Base-by-base conservation (phyloP, 2,888 invertebrate genomes). In the Hermaeophaga mercurialis region DNA sequence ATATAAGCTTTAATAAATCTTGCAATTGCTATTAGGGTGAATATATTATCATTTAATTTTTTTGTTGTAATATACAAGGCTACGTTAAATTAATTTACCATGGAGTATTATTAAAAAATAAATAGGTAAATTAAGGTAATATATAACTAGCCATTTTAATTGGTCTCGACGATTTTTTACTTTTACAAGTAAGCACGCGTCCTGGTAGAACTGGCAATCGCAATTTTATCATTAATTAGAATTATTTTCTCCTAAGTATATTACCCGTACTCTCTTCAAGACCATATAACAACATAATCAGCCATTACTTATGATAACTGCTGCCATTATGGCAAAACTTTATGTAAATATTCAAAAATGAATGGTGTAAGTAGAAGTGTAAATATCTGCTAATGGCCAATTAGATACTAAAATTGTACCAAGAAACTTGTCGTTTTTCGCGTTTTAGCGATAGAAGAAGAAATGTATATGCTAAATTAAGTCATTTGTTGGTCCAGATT, bases 301-400 rank as follows among this genome's bases (percentile, higher is more conserved):
- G 52, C 44, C 14, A 48, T 56, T 57, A 44, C 47, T 39, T 43
- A 59, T 52, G 61, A 49, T 58, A 60, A 63, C 56, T 44, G 46
- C 38, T 8, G 48, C 44, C 24, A 52, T 59, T 43, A 53, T 55
- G 54, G 49, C 56, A 53, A 59, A 58, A 56, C 50, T 52, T 53
- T 54, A 62, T 59, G 59, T 50, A 56, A 56, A 60, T 54, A 54
- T 54, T 54, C 58, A 59, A 61, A 63, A 61, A 61, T 61, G 39
- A 58, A 55, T 58, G 36, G 59, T 56, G 47, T 58, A 60, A 60
- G 54, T 59, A 12, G 55, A 48, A 31, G 55, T 55, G 50, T 48
- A 49, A 55, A 61, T 58, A 53, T 55, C 54, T 39, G 39, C 33
- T 56, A 50, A 61, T 48, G 49, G 41, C 49, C 56, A 54, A 57